Conservation (phyloP, 2,797 vertebrate genomes). For the Lateolabrax maculatus region DNA sequence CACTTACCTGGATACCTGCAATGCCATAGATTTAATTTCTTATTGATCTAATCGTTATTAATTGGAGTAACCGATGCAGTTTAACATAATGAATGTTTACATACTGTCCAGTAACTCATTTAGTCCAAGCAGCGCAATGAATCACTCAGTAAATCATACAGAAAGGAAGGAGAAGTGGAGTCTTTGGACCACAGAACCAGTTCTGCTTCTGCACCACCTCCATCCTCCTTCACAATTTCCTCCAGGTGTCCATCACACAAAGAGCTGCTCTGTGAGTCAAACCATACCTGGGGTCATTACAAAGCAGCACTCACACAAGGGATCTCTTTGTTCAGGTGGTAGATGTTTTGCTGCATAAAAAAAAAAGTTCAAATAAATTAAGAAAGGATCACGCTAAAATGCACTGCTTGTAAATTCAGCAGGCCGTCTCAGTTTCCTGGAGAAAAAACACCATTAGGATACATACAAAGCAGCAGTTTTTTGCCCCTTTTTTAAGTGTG, state of each 20-base stretch:
- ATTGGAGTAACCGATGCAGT: neutral
- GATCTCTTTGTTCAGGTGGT: constrained; percentile 37
- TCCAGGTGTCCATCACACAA: constrained; percentile 72
- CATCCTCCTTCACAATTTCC: constrained; percentile 56
- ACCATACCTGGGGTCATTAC: constrained; percentile 47
- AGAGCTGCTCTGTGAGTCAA: constrained; percentile 58
- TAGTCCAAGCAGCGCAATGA: neutral
- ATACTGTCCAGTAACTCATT: constrained; percentile 7
- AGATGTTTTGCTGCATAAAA: constrained; percentile 23
- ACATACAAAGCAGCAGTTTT: neutral
- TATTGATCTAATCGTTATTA: constrained; percentile 14
- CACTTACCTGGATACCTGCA: neutral
- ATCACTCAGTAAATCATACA: constrained; percentile 31
- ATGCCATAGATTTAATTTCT: neutral
- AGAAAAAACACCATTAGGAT: neutral
- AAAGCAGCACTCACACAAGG: constrained; percentile 46
- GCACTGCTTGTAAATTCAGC: constrained; percentile 43
- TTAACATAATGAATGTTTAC: constrained; percentile 28
- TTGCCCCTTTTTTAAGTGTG: neutral
- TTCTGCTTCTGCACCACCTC: constrained; percentile 41
- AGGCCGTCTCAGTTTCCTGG: constrained; percentile 10
- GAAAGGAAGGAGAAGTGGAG: constrained; percentile 13
- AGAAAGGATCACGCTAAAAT: constrained; percentile 13
- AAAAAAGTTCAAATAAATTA: constrained; percentile 25
- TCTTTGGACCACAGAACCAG: constrained; percentile 43